Conservation (phyloP, 2,888 invertebrate genomes). For the Leptarthrus brevirostris region DNA sequence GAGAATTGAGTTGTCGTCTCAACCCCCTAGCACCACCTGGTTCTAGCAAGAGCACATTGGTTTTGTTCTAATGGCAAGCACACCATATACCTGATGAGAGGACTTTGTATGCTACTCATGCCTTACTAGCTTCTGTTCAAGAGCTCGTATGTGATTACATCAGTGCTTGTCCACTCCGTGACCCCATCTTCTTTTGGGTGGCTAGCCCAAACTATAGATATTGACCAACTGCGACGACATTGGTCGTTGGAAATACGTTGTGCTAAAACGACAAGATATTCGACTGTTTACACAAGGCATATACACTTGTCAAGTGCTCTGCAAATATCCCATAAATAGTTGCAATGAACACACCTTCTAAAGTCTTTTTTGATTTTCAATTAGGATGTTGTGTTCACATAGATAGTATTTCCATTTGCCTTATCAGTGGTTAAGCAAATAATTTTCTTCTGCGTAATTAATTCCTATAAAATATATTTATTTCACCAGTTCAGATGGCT, state of each 20-base stretch:
- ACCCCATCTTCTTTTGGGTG: neutral
- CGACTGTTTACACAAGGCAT: too few relatives aligned
- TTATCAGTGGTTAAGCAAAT: too few relatives aligned
- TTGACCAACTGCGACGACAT: neutral
- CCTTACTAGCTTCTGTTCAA: neutral
- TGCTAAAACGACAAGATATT: neutral
- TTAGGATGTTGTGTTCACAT: too few relatives aligned
- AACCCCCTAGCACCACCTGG: neutral
- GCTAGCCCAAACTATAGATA: neutral
- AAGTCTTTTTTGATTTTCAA: too few relatives aligned
- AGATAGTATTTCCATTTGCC: too few relatives aligned
- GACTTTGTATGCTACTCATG: neutral
- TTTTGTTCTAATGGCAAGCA: slow-evolving; percentile 11
- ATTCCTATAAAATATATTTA: too few relatives aligned
- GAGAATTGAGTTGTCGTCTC: slow-evolving; percentile 18
- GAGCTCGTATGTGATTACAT: neutral
- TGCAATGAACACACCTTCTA: too few relatives aligned
- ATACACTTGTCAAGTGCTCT: too few relatives aligned
- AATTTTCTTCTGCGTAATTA: too few relatives aligned
- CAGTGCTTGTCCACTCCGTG: neutral
- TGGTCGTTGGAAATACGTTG: neutral
- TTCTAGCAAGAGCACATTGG: neutral
- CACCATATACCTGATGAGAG: neutral
- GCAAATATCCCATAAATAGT: too few relatives aligned
- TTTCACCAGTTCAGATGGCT: too few relatives aligned